Conservation (phyloP, 2,888 invertebrate species). For the Polylopha cassiicola region DNA sequence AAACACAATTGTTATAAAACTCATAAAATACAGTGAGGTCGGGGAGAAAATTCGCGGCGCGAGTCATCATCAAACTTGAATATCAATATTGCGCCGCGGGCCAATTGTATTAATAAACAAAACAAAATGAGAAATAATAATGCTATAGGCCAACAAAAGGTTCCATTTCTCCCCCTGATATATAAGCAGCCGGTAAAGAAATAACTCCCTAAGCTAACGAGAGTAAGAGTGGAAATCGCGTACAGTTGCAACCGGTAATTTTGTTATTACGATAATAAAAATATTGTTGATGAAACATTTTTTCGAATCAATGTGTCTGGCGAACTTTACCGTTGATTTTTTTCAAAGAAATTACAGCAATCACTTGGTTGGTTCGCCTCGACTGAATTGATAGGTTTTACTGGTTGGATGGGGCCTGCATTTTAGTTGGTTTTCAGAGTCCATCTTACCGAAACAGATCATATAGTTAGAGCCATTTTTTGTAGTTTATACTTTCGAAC, state of each 20-base stretch:
- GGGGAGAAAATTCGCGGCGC: conserved; percentile 61
- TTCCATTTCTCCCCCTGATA: conserved; percentile 75
- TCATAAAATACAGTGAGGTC: conserved; percentile 65
- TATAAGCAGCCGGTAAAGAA: conserved; percentile 53
- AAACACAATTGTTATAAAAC: conserved; percentile 60
- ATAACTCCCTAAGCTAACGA: conserved; percentile 52
- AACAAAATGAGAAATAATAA: conserved; percentile 78
- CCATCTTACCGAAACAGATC: conserved; percentile 30
- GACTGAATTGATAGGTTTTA: conserved; percentile 68
- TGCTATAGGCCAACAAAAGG: conserved; percentile 77
- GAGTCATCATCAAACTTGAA: conserved; percentile 77
- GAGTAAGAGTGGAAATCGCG: conserved; percentile 63
- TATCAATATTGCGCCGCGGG: conserved; percentile 77
- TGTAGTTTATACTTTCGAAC: conserved; percentile 8
- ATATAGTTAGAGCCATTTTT: conserved; percentile 5
- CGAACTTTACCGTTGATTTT: conserved; percentile 72
- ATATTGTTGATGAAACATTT: conserved; percentile 77
- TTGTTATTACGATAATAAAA: conserved; percentile 77
- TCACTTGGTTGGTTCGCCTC: conserved; percentile 55
- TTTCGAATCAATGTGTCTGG: conserved; percentile 73
- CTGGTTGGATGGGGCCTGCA: conserved; percentile 35
- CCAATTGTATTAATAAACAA: conserved; percentile 79
- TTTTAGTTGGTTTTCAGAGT: conserved; percentile 43
- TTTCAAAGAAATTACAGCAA: conserved; percentile 74
- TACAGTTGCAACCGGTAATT: conserved; percentile 67